phyloP scores from a whole-genome alignment of 2,888 invertebrate genomes.

The Meiosimyza platycephala region DNA sequence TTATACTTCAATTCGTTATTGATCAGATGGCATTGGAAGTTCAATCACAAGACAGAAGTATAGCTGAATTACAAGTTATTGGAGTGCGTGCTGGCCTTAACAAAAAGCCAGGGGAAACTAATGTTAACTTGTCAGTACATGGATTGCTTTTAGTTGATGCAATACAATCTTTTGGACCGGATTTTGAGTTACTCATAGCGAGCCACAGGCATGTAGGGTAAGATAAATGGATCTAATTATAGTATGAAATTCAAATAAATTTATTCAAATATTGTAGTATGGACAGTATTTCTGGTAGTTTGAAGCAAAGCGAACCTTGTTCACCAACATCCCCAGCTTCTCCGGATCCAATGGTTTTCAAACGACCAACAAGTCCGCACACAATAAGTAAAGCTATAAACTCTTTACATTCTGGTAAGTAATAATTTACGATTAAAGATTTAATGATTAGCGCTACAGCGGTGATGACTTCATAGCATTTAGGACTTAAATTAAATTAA shows the following conservation, averaged over 20 bases:
- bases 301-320: slow-evolving; percentile 91
- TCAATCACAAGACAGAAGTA: slow-evolving; percentile 87
- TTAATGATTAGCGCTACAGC: background rate
- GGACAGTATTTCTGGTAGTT: slow-evolving; percentile 93
- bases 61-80: slow-evolving; percentile 92
- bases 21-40: slow-evolving; percentile 89
- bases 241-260: background rate
- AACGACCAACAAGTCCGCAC: slow-evolving; percentile 70
- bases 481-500: too few species aligned
- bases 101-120: slow-evolving; percentile 79
- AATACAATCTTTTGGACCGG: slow-evolving; percentile 93
- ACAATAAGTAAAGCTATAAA: slow-evolving; percentile 72
- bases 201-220: slow-evolving; percentile 94
- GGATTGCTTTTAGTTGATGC: slow-evolving; percentile 94
- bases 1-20: slow-evolving; percentile 87
- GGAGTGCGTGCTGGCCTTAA: slow-evolving; percentile 84
- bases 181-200: slow-evolving; percentile 93
- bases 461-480: too few species aligned
- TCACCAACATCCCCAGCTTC: slow-evolving; percentile 88
- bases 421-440: background rate
- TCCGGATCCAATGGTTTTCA: slow-evolving; percentile 70
- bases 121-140: slow-evolving; percentile 88
- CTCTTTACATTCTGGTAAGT: slow-evolving; percentile 66
- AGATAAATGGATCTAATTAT: slow-evolving; percentile 47
- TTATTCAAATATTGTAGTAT: slow-evolving; percentile 71